Evolutionary conservation across 2,113 vertebrate genomes (phyloP), one percentile per base, ranked within the genome.

Genomic region (Embiotoca jacksoni): DNA sequence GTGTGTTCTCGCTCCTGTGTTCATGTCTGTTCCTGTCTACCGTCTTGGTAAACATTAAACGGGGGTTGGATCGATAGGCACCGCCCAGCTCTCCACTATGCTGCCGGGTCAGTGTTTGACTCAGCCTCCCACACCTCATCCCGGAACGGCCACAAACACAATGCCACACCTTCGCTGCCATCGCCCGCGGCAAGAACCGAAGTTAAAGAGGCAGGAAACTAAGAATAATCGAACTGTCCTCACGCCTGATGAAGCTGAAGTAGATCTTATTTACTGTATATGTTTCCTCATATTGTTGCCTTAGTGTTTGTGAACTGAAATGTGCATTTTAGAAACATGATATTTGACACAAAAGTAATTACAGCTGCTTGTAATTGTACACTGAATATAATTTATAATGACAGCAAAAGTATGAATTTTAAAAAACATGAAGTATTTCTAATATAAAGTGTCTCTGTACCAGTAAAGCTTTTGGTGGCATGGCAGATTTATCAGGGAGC

Each of bases 1-100:
- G 35, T 60, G 4, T 44, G n/a, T 60, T 10, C 44, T 56, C 3
- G 3, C 33, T 3, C 16, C 7, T 41, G n/a, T 62, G 57, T 66
- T 75, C 62, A 31, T 76, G 44, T 31, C n/a, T 47, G 72, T 72
- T 71, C 52, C 52, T 82, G 63, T 66, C 31, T 23, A 46, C 49
- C 41, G 46, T 78, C 16, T 13, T 44, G 8, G 11, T 44, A 39
- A 46, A 60, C 36, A 31, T 56, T 35, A 70, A 55, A 39, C 54
- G 52, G 68, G 31, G 36, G 15, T 44, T 39, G 16, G 44, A 67
- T 63, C 32, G 33, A 35, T 44, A 52, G 63, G 56, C 56, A 31
- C 54, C 49, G 11, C 60, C 56, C 54, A 53, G 80, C 33, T 71
- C 56, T 64, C 14, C 30, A 11, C 62, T 30, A n/a, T 67, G 4